Evolutionary conservation across 2,113 vertebrate species (phyloP).

Genomic region (Muscicapa adusta): DNA sequence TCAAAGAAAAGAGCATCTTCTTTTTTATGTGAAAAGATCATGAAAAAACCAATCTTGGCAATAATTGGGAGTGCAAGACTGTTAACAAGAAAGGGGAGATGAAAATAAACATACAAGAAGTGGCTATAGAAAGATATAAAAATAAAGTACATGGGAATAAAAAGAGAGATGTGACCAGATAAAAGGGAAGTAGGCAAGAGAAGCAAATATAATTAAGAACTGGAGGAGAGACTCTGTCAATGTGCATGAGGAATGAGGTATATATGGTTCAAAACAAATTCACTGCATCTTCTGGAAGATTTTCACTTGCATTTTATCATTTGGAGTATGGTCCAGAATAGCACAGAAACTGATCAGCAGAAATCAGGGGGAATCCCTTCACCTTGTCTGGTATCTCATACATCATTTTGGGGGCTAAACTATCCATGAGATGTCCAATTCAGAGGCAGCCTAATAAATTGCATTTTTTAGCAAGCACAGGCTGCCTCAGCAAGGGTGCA

Average conservation of each 20-base stretch:
- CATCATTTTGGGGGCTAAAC: background rate
- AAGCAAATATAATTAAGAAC: background rate
- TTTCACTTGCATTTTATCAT: background rate
- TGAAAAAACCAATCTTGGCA: accelerated
- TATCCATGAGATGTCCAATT: background rate
- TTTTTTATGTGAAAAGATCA: background rate
- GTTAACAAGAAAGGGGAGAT: background rate
- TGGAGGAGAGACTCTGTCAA: background rate
- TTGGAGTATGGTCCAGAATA: background rate
- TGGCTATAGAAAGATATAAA: background rate
- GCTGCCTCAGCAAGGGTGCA: background rate
- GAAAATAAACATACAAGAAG: background rate
- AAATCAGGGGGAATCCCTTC: background rate
- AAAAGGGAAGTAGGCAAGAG: background rate
- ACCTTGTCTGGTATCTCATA: background rate
- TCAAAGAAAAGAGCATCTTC: background rate
- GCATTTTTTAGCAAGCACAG: background rate
- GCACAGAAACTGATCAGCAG: background rate
- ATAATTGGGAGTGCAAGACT: background rate
- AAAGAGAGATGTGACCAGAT: background rate
- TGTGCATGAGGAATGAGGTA: background rate
- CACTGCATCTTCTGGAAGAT: background rate
- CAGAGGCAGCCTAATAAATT: background rate
- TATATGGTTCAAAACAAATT: background rate
- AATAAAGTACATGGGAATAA: background rate